These are phyloP conservation scores for human (Homo sapiens) DNA, from an alignment of 2,113 vertebrate species.

Conservation along the genomic window GRCh38 chr2:30033501-30034000, in stretches of 20 bases:
- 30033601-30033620: background rate
- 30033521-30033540: background rate
- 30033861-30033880: conserved; percentile 8
- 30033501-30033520: background rate
- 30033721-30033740: background rate
- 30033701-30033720: background rate
- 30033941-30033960: background rate
- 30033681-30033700: background rate
- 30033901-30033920: background rate
- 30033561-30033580: background rate
- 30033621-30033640: background rate
- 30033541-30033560: background rate
- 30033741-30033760: background rate
- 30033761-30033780: background rate
- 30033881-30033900: background rate
- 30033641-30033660: background rate
- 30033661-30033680: background rate
- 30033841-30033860: conserved; percentile 46
- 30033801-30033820: background rate
- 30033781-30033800: conserved; percentile 14
- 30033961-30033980: background rate
- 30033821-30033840: background rate
- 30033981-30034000: too few species aligned
- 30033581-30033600: background rate
- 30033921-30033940: background rate